phyloP scores from a whole-genome alignment of 2,797 vertebrate species.

The Sebastes minor region DNA sequence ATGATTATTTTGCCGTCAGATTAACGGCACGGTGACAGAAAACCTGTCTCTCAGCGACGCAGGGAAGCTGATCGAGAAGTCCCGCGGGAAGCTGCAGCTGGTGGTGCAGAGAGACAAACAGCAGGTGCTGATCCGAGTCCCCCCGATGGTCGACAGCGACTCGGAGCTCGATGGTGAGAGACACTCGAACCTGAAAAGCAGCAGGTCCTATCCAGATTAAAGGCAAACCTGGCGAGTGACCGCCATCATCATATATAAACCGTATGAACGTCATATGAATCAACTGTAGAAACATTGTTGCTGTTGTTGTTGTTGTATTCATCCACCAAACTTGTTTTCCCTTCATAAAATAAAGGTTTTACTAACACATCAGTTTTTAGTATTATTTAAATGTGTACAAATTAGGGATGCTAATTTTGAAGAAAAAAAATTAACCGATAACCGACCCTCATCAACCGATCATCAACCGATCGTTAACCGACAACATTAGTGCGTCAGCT shows the following conservation, averaged over 20 bases:
- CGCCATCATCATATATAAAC: constrained; percentile 32
- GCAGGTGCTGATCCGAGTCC: constrained; percentile 93
- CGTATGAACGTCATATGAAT: constrained; percentile 37
- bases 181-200: constrained; percentile 66
- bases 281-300: constrained; percentile 37
- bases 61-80: constrained; percentile 95
- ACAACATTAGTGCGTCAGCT: too few species aligned
- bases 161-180: constrained; percentile 95
- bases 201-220: constrained; percentile 69
- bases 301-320: constrained; percentile 63
- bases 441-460: too few species aligned
- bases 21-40: constrained; percentile 97
- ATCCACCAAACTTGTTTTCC: constrained; percentile 56
- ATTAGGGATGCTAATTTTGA: too few species aligned
- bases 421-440: too few species aligned
- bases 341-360: constrained; percentile 72
- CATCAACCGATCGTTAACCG: too few species aligned
- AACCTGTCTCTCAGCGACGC: constrained; percentile 96
- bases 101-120: constrained; percentile 91
- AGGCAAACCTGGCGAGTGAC: constrained; percentile 39
- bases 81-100: constrained; percentile 94
- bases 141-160: constrained; percentile 93
- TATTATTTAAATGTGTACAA: constrained; percentile 44
- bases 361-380: constrained; percentile 63
- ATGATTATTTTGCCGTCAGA: constrained; percentile 75